A percentile compares a stretch with the other conserved stretches of the same genome.
phyloP scores from a whole-genome alignment of 1,140 invertebrate species.

The Drosophila orosa region DNA sequence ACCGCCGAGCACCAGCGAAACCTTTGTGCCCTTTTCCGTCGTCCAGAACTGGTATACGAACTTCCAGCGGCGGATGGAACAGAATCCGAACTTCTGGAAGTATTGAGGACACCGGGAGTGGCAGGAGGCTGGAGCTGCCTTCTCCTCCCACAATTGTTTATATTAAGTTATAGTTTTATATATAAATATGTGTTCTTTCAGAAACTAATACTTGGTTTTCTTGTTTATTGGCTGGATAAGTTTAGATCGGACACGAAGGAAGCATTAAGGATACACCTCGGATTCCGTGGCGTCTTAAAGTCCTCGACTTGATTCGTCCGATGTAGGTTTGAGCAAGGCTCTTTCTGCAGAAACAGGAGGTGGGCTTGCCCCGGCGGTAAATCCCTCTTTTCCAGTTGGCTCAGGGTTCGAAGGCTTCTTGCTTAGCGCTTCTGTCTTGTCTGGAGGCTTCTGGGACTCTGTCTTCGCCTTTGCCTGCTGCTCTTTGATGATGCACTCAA shows the following conservation, averaged over 20 bases:
- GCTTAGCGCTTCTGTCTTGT: not conserved
- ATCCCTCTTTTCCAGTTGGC: not conserved
- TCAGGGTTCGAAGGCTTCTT: too few relatives aligned
- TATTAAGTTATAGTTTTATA: conserved; percentile 42
- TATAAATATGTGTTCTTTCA: conserved; percentile 25
- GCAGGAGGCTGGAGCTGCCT: not conserved
- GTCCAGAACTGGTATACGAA: conserved; percentile 97
- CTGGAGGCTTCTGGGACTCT: not conserved
- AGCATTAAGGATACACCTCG: not conserved
- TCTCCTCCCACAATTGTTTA: conserved; percentile 19
- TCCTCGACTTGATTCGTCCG: not conserved
- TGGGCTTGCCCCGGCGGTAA: not conserved
- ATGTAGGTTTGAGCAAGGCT: not conserved
- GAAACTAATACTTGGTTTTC: not conserved
- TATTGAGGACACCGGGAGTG: conserved; percentile 55
- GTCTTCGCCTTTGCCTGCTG: conserved; percentile 25
- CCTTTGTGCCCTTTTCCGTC: conserved; percentile 93
- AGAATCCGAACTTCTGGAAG: conserved; percentile 98
- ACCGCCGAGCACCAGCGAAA: conserved; percentile 91
- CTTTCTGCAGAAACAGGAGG: not conserved
- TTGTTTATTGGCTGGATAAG: not conserved
- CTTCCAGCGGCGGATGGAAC: conserved; percentile 93
- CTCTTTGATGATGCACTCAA: conserved; percentile 20
- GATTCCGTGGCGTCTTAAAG: not conserved
- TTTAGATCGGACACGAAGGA: not conserved